Base-by-base conservation (phyloP, 2,113 vertebrate species). In the Rhadina sibilatrix region DNA sequence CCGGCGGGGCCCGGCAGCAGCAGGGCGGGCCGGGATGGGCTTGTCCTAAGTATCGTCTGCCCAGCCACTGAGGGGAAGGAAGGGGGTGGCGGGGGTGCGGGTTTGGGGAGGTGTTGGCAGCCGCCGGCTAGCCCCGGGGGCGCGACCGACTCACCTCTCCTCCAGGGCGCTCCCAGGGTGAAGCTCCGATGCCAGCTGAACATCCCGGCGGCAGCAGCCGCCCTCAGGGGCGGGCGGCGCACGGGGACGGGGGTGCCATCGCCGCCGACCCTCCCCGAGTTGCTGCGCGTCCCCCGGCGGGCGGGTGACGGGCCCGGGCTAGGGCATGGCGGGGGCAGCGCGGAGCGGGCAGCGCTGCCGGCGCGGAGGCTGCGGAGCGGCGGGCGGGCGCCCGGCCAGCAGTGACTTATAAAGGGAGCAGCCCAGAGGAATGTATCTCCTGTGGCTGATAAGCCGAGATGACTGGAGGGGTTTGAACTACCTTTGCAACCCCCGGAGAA, bases 161-260 rank as follows among this genome's bases (percentile, higher is more conserved):
- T 98, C 98, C 98, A 98, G 16, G 98, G 97, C 64, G 97, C 94
- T 57, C 96, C 90, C 85, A 98, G 97, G 69, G 98, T 90, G 89
- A 98, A 98, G 4, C 98, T 98, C 83, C 97, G 98, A 47, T 98
- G 98, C 98, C 98, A 98, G 97, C 96, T 93, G 95, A 98, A 98
- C 60, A 97, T 97, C 83, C 97, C 97, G 76, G 78, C 72, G 22
- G 78, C 86, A 4, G 74, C 83, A 15, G 71, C 76, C 78, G 69
- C 90, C 57, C 72, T 94, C 90, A 95, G 71, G 38, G 86, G 38
- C 83, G 38, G 79, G 59, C 15, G 42, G 40, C 60, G 50, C 50
- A 6, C 23, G 50, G 60, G 30, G 12, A n/a, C 15, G 31, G 40
- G 35, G 37, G 1, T 66, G 75, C 47, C 94, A 94, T 95, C 27